Evolutionary conservation across 2,113 vertebrate genomes (phyloP).

Genomic region (Cepphus grylle): DNA sequence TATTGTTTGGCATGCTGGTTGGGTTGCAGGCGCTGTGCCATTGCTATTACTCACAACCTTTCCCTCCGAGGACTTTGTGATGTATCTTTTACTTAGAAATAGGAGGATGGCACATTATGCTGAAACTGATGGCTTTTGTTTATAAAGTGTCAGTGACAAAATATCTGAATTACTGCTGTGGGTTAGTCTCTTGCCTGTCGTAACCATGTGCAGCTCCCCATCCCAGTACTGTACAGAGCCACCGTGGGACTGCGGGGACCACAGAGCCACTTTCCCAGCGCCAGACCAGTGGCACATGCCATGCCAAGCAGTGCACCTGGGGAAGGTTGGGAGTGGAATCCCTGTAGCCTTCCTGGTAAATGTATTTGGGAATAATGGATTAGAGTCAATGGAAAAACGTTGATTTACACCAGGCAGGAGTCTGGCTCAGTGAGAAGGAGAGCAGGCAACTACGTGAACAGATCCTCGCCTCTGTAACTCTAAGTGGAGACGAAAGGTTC

Average conservation of each 20-base stretch:
- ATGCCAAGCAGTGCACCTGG: background rate
- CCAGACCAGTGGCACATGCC: accelerated
- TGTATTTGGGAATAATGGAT: background rate
- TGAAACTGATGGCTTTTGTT: background rate
- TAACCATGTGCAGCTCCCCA: background rate
- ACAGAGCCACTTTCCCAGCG: background rate
- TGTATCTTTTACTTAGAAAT: constrained; percentile 37
- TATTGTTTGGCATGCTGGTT: constrained; percentile 14
- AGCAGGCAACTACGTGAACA: background rate
- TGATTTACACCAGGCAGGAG: background rate
- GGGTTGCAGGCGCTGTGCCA: constrained; percentile 7
- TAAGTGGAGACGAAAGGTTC: background rate
- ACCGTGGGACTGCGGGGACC: background rate
- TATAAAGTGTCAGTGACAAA: background rate
- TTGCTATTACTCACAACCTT: background rate
- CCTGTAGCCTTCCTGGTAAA: background rate
- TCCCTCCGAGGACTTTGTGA: background rate
- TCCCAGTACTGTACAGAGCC: background rate
- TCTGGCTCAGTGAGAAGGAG: background rate
- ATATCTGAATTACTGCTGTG: background rate
- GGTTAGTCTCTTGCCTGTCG: background rate
- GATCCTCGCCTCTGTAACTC: background rate
- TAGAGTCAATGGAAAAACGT: background rate
- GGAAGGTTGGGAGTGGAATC: background rate
- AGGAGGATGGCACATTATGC: background rate